Evolutionary conservation across 2,113 vertebrate species (phyloP).

Genomic region (Peromyscus maniculatus): DNA sequence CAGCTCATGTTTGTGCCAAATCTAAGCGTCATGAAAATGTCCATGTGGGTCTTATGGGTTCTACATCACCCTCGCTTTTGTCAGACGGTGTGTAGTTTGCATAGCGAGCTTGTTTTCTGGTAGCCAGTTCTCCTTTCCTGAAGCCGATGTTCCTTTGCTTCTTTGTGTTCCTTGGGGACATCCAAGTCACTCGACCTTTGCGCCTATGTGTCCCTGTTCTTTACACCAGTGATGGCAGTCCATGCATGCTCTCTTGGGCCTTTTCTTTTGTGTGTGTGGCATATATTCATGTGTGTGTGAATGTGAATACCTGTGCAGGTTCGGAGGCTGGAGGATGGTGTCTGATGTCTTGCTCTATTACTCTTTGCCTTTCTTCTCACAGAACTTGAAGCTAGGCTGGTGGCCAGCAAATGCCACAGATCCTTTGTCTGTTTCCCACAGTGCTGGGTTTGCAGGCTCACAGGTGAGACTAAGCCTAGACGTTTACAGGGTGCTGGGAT

Average conservation of each 20-base stretch:
- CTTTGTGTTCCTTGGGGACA: not conserved
- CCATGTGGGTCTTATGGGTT: fast-evolving
- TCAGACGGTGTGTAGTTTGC: not conserved
- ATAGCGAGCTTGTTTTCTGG: not conserved
- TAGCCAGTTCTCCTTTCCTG: not conserved
- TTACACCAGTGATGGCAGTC: fast-evolving
- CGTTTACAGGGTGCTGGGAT: not conserved
- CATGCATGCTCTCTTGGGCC: fast-evolving
- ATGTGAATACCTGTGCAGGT: too few species aligned
- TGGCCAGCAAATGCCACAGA: not conserved
- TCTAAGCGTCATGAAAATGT: not conserved
- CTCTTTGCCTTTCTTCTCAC: not conserved
- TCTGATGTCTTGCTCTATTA: not conserved
- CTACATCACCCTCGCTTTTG: fast-evolving
- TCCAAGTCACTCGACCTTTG: not conserved
- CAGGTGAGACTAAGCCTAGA: not conserved
- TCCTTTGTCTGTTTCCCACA: not conserved
- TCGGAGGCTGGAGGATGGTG: too few species aligned
- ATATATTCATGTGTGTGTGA: not conserved
- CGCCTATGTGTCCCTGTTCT: not conserved
- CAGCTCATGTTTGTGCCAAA: not conserved
- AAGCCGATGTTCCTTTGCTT: not conserved
- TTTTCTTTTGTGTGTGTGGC: not conserved
- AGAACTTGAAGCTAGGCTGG: not conserved
- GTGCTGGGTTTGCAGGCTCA: not conserved